These are phyloP conservation scores for Pseudoatta argentina DNA, from an alignment of 1,140 invertebrate species.

Conservation along the genomic window DNA sequence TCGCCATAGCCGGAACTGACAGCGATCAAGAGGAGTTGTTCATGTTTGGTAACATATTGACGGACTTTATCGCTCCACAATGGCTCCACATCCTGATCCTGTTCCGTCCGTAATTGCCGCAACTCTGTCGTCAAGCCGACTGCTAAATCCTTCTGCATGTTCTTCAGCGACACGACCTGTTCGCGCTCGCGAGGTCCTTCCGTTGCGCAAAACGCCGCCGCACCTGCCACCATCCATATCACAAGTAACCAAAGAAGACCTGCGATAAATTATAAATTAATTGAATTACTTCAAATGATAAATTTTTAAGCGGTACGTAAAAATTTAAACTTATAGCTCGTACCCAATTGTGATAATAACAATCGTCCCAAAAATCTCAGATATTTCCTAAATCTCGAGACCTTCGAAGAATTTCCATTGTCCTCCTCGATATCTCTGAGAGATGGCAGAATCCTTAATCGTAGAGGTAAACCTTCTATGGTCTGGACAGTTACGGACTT, in stretches of 20 bases:
- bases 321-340: background rate
- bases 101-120: constrained; percentile 83
- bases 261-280: constrained; percentile 46
- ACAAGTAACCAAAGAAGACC: constrained; percentile 87
- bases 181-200: constrained; percentile 88
- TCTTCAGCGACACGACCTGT: constrained; percentile 85
- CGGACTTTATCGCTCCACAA: constrained; percentile 86
- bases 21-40: constrained; percentile 86
- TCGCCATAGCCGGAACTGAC: constrained; percentile 87
- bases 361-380: constrained; percentile 82
- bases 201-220: constrained; percentile 87
- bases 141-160: constrained; percentile 86
- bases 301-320: background rate
- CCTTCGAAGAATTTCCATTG: constrained; percentile 51
- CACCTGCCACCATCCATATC: constrained; percentile 87
- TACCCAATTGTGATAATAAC: constrained; percentile 84
- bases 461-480: constrained; percentile 82
- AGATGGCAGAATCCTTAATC: constrained; percentile 85
- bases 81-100: constrained; percentile 82
- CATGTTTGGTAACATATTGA: constrained; percentile 87
- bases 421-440: constrained; percentile 80
- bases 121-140: constrained; percentile 86
- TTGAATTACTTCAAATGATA: background rate
- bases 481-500: constrained; percentile 85
- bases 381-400: constrained; percentile 77